Conservation (phyloP, 1,140 invertebrate species). For the Pogonomyrmex californicus region DNA sequence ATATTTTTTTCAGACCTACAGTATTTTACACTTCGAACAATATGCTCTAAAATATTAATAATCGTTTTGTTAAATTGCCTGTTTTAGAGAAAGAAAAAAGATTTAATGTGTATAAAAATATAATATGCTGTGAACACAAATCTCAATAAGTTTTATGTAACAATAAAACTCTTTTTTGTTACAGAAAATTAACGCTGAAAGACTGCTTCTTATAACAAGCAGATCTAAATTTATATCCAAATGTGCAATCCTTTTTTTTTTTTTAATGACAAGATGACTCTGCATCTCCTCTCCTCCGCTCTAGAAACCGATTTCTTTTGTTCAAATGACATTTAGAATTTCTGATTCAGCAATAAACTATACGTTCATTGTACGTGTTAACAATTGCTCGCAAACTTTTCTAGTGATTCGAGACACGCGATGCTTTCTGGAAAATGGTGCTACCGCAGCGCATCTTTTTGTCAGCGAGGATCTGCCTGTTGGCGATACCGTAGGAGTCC, state of each 20-base stretch:
- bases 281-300: not conserved
- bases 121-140: not conserved
- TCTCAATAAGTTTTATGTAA: not conserved
- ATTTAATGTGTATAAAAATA: not conserved
- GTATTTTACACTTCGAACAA: not conserved
- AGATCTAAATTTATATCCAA: not conserved
- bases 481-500: constrained; percentile 92
- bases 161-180: not conserved
- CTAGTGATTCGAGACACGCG: constrained; percentile 91
- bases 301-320: not conserved
- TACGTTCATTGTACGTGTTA: not conserved
- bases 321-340: not conserved
- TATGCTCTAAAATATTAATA: not conserved
- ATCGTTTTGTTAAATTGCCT: not conserved
- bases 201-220: not conserved
- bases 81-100: not conserved
- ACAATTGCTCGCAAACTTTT: not conserved
- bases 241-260: not conserved
- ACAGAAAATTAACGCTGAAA: not conserved
- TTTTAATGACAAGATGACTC: not conserved
- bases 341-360: constrained; percentile 4
- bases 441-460: constrained; percentile 96
- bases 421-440: constrained; percentile 96
- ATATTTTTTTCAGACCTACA: not conserved
- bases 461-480: constrained; percentile 94